Evolutionary conservation across 2,888 invertebrate species (phyloP).

Genomic region (Andrena hattorfiana): DNA sequence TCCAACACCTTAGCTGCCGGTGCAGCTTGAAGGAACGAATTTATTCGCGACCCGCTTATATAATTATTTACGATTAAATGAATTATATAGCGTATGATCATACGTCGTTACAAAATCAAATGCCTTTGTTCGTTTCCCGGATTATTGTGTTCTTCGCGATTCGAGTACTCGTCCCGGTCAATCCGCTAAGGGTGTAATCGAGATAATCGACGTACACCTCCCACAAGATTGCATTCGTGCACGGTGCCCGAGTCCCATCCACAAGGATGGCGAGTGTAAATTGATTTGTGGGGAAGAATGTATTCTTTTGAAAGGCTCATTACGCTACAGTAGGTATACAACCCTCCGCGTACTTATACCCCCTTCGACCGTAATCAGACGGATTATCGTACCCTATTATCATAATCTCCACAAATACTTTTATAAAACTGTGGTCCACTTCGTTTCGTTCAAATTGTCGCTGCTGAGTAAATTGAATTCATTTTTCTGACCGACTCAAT

Average conservation of each 20-base stretch:
- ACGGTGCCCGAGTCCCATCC: neutral
- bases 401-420: neutral
- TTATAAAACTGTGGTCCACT: neutral
- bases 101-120: conserved; percentile 34
- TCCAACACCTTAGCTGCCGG: conserved; percentile 57
- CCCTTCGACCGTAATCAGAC: neutral
- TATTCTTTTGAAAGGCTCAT: conserved; percentile 16
- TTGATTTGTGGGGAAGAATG: conserved; percentile 33
- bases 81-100: conserved; percentile 65
- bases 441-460: neutral
- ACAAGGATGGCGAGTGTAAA: conserved; percentile 22
- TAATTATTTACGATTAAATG: conserved; percentile 69
- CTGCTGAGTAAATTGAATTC: neutral
- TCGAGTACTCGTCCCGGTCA: conserved; percentile 19
- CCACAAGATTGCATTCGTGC: conserved; percentile 50
- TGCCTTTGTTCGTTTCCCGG: conserved; percentile 56
- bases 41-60: conserved; percentile 49
- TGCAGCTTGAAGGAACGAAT: conserved; percentile 30
- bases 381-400: conserved; percentile 9
- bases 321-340: neutral
- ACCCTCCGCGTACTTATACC: neutral
- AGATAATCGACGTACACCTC: conserved; percentile 53
- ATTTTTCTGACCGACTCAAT: neutral
- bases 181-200: conserved; percentile 41
- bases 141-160: conserved; percentile 50